Percentiles rank a stretch among this genome's conserved stretches.
phyloP scores from a whole-genome alignment of 2,888 invertebrate genomes.

The Spilosoma lubricipeda region DNA sequence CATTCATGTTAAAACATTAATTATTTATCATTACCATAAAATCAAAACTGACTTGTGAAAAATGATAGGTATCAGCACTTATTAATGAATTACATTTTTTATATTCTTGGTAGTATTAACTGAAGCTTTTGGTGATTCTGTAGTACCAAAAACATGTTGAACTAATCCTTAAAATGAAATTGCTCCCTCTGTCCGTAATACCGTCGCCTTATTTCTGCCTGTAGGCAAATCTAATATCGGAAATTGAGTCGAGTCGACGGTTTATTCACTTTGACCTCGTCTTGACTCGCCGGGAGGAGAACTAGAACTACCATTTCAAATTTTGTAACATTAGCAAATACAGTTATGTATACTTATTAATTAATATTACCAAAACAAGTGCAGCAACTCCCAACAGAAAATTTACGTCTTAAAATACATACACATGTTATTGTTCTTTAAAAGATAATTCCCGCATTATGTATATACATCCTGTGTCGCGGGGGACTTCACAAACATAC shows the following conservation, averaged over 20 bases:
- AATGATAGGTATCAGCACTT: too few species aligned
- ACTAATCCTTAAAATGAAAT: constrained; percentile 56
- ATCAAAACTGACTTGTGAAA: too few species aligned
- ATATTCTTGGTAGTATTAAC: not conserved
- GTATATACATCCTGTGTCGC: too few species aligned
- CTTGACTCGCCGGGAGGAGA: constrained; percentile 63
- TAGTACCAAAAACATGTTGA: constrained; percentile 20
- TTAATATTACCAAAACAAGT: not conserved
- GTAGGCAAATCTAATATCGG: constrained; percentile 80
- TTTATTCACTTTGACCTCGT: constrained; percentile 75
- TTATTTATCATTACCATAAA: too few species aligned
- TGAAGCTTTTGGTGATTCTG: not conserved
- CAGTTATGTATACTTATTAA: constrained; percentile 19
- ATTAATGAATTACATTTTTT: not conserved
- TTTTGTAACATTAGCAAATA: constrained; percentile 65
- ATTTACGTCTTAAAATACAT: not conserved
- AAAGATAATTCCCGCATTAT: too few species aligned
- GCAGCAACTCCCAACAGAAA: not conserved
- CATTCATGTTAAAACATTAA: too few species aligned
- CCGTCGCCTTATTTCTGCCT: constrained; percentile 61
- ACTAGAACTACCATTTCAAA: constrained; percentile 71
- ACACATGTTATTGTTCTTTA: too few species aligned
- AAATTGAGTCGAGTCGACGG: constrained; percentile 77
- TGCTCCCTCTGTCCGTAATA: constrained; percentile 49
- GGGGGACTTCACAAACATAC: too few species aligned